Evolutionary conservation across 2,888 invertebrate species (phyloP), one percentile per base, ranked within the genome.

Genomic region (Blera fallax): DNA sequence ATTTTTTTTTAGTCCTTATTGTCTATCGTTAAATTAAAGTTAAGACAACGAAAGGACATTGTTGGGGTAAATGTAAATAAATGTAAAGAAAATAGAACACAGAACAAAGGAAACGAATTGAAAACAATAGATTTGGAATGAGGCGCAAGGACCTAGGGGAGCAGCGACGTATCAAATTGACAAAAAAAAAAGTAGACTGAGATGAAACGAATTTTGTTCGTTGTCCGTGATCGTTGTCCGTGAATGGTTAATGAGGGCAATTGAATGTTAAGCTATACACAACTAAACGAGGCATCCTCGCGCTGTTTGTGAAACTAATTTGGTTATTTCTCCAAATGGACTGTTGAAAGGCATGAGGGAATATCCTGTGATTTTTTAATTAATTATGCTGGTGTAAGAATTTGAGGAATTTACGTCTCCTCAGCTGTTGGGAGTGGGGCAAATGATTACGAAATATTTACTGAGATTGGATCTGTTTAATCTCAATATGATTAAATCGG

Each of bases 161-260:
- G 24, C 24, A 24, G 24, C 24, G 4, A 21, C n/a, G 29, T n/a
- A 52, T 11, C 37, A 50, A 52, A 52, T 7, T n/a, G 5, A 27
- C 21, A 40, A 14, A 54, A 11, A 54, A 11, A 16, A 52, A 37
- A 40, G 11, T 3, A 10, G 18, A 43, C 27, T 11, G 11, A 78
- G 45, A 70, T 54, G 32, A 67, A 58, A 60, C 48, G 40, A 60
- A 18, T 52, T 32, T 16, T 29, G 21, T 27, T 62, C 52, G 29
- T 29, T 74, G 50, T 34, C 60, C 60, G 50, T 80, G 62, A 74
- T 62, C 52, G 29, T 29, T 74, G 50, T 34, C 60, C 60, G 50
- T 80, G 62, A 74, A 74, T 62, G 43, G 74, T 60, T 81, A 81
- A 81, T 64, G 52, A 54, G 80, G 62, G 45, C 54, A 74, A 74